Percentiles rank a stretch among this genome's conserved stretches.
These are phyloP conservation scores for Atopsyche davidsoni DNA, from an alignment of 1,140 invertebrate genomes.

Conservation along the genomic window DNA sequence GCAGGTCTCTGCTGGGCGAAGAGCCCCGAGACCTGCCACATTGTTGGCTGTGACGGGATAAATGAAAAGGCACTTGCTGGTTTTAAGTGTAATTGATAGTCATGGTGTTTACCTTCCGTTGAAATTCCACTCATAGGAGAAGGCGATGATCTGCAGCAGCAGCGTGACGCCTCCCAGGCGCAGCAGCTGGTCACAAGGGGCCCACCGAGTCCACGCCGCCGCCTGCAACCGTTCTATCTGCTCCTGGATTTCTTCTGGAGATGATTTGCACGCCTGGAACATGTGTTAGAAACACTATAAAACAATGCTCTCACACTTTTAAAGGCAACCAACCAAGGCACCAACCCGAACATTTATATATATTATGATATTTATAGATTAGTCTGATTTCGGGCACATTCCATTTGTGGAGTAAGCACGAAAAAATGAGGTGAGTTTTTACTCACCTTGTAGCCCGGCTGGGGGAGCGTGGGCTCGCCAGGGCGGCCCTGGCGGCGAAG, in stretches of 20 bases:
- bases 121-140: constrained; percentile 89
- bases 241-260: constrained; percentile 72
- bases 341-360: too few relatives aligned
- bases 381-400: neutral
- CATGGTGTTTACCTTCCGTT: constrained; percentile 61
- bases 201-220: constrained; percentile 71
- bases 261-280: constrained; percentile 60
- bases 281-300: constrained; percentile 1
- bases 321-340: too few relatives aligned
- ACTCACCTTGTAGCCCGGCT: constrained; percentile 58
- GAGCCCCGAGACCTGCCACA: neutral
- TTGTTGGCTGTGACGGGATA: too few relatives aligned
- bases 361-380: too few relatives aligned
- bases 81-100: too few relatives aligned
- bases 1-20: constrained; percentile 2
- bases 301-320: too few relatives aligned
- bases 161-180: constrained; percentile 78
- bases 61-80: too few relatives aligned
- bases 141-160: constrained; percentile 79
- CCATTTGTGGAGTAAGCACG: neutral
- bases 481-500: constrained; percentile 60
- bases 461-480: constrained; percentile 40
- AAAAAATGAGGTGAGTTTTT: neutral
- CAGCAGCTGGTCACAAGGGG: constrained; percentile 79
- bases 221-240: constrained; percentile 78